phyloP scores from a whole-genome alignment of 2,888 invertebrate species.

The Philereme vetulata region DNA sequence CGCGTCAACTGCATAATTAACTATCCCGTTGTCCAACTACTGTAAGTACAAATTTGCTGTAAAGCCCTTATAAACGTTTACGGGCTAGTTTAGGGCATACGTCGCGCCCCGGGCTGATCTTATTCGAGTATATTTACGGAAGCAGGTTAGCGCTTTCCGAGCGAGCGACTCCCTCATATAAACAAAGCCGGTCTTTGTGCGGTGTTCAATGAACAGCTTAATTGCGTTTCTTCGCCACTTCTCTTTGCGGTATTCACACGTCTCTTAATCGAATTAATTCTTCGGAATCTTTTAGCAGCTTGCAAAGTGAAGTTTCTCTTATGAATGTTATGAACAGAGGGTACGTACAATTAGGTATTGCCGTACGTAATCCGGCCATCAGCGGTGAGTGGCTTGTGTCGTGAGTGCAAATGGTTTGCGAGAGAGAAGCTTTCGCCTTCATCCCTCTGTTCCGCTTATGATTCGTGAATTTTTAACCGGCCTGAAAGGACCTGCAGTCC shows the following conservation, averaged over 20 bases:
- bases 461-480: slow-evolving; percentile 74
- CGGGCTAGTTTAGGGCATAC: slow-evolving; percentile 25
- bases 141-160: slow-evolving; percentile 57
- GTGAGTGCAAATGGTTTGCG: slow-evolving; percentile 59
- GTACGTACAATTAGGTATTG: slow-evolving; percentile 36
- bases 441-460: slow-evolving; percentile 66
- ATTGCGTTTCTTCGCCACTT: slow-evolving; percentile 72
- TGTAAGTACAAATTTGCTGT: slow-evolving; percentile 72
- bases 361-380: slow-evolving; percentile 47
- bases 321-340: slow-evolving; percentile 33
- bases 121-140: slow-evolving; percentile 39
- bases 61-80: slow-evolving; percentile 66
- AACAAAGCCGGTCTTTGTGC: slow-evolving; percentile 69
- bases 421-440: slow-evolving; percentile 46
- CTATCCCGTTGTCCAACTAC: slow-evolving; percentile 66
- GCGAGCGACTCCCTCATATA: slow-evolving; percentile 60
- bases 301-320: slow-evolving; percentile 27
- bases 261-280: slow-evolving; percentile 63
- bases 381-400: slow-evolving; percentile 48
- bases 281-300: slow-evolving; percentile 31
- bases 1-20: slow-evolving; percentile 72
- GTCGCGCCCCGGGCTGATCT: slow-evolving; percentile 27
- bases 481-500: slow-evolving; percentile 59
- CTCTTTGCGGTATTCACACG: slow-evolving; percentile 60
- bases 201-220: slow-evolving; percentile 76